Conservation (phyloP, 2,113 vertebrate genomes). For the Connochaetes taurinus region DNA sequence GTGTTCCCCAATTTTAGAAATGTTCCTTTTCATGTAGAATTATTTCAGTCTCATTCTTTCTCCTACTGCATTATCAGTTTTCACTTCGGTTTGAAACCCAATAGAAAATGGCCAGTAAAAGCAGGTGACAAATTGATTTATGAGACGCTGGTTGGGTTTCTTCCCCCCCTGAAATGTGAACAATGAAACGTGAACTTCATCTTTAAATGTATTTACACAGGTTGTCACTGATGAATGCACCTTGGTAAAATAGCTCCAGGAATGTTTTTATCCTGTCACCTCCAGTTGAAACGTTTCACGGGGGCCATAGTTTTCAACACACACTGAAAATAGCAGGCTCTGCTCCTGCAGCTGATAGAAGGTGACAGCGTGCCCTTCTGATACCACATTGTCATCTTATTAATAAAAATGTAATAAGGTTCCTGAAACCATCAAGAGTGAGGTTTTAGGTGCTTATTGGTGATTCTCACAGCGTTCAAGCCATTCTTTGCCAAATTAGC, state of each 20-base stretch:
- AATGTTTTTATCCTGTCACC: constrained; percentile 44
- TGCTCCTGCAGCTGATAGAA: not conserved
- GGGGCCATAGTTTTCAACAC: not conserved
- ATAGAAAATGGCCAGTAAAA: constrained; percentile 46
- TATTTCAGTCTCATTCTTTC: constrained; percentile 24
- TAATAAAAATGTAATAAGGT: not conserved
- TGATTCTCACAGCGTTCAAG: not conserved
- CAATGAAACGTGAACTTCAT: constrained; percentile 61
- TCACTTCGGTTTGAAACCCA: constrained; percentile 34
- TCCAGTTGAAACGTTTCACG: constrained; percentile 21
- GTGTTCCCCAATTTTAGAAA: not conserved
- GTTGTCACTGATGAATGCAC: constrained; percentile 53
- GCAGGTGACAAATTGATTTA: constrained; percentile 59
- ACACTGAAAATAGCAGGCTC: not conserved
- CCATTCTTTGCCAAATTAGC: not conserved
- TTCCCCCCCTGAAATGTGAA: constrained; percentile 35
- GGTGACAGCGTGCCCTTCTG: not conserved
- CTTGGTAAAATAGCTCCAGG: constrained; percentile 19
- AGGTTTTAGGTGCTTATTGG: not conserved
- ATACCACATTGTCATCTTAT: not conserved
- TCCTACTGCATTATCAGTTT: constrained; percentile 27
- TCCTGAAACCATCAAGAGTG: not conserved
- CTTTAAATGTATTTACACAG: constrained; percentile 54
- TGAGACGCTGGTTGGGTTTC: constrained; percentile 25
- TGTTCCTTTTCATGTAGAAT: not conserved